Evolutionary conservation across 2,888 invertebrate species (phyloP), one percentile per base, ranked within the genome.

Genomic region (Ceramica pisi): DNA sequence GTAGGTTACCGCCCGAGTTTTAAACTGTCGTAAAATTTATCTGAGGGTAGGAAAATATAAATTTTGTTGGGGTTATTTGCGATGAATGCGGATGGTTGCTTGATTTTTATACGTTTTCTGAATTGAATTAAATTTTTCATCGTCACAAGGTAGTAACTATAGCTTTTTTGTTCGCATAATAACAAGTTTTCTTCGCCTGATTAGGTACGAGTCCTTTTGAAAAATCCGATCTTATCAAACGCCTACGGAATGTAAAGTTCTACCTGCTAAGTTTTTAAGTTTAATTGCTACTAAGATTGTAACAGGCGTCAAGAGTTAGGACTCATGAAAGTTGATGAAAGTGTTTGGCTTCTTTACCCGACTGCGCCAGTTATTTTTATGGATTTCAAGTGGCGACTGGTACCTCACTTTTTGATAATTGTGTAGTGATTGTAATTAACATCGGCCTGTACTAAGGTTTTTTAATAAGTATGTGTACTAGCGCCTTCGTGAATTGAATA

Each of bases 21-120:
- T 64, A 78, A 71, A 75, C 68, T 69, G 57, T 66, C 84, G 71
- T 85, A 71, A 83, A 80, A 55, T 82, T 67, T 67, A 63, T 68
- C 75, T 68, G 62, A 31, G 64, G 79, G 72, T 61, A 60, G 48
- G 67, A 80, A 74, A 69, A 79, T 66, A 53, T 79, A 48, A 31
- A 73, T 61, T 67, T 62, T 55, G 67, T 62, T 51, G 26, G 57
- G 55, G 72, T 51, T 63, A 51, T 70, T 64, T 65, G 71, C 19
- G 31, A 41, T 75, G 12, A 59, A 61, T 57, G 50, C 16, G 19
- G 46, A 38, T 26, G 41, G n/a, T 48, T 48, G 21, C 44, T 65
- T 65, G 64, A 53, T 69, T 56, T 57, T 76, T 51, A 74, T 80
- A 51, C 41, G 19, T 10, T 21, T 56, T 44, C 0, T n/a, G 26